Conservation (phyloP, 2,888 invertebrate species). For the Dorcus hopei region DNA sequence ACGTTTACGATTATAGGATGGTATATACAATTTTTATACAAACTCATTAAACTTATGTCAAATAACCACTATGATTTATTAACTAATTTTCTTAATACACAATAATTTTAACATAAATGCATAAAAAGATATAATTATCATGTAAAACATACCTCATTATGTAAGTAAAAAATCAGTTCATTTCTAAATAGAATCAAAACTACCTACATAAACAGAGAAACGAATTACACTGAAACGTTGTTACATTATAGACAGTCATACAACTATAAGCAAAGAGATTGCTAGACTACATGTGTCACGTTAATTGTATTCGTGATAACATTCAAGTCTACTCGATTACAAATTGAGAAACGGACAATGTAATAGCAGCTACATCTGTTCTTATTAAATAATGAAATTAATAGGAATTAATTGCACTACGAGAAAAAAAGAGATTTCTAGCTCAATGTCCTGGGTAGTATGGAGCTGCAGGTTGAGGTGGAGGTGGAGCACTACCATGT, state of each 20-base stretch:
- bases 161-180: slow-evolving; percentile 34
- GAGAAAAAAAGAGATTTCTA: background rate
- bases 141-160: slow-evolving; percentile 10
- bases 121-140: slow-evolving; percentile 9
- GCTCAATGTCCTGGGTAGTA: slow-evolving; percentile 22
- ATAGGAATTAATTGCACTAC: slow-evolving; percentile 19
- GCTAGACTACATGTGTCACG: slow-evolving; percentile 17
- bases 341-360: slow-evolving; percentile 6
- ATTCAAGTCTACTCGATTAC: slow-evolving; percentile 1
- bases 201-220: slow-evolving; percentile 23
- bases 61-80: slow-evolving; percentile 18
- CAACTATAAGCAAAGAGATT: slow-evolving; percentile 16
- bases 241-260: slow-evolving; percentile 10
- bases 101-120: slow-evolving; percentile 18
- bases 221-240: slow-evolving; percentile 12
- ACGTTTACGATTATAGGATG: no score
- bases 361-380: slow-evolving; percentile 12
- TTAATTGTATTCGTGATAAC: slow-evolving; percentile 5
- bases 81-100: background rate
- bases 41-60: background rate
- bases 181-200: slow-evolving; percentile 21
- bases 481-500: slow-evolving; percentile 13
- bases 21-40: no score
- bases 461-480: slow-evolving; percentile 19
- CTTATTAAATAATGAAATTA: slow-evolving; percentile 11